Conservation (phyloP, 1,140 invertebrate species). For the Arion vulgaris region DNA sequence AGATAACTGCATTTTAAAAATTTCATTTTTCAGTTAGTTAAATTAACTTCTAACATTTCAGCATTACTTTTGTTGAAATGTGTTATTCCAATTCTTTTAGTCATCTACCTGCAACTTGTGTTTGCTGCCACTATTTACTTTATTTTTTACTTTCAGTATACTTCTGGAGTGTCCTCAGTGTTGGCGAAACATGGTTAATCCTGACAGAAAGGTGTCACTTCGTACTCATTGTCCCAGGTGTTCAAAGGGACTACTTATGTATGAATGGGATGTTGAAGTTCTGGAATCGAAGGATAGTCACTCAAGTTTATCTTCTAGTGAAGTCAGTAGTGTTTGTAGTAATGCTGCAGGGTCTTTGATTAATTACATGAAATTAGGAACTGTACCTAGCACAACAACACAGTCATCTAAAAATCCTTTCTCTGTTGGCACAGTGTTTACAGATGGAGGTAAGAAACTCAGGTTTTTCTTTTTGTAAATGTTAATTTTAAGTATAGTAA, state of each 20-base stretch:
- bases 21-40: too few species aligned
- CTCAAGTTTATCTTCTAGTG: neutral
- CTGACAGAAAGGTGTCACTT: conserved; percentile 43
- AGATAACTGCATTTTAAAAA: too few species aligned
- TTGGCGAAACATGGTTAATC: conserved; percentile 38
- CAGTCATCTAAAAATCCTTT: conserved; percentile 7
- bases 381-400: neutral
- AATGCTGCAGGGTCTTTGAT: conserved; percentile 41
- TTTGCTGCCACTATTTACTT: neutral
- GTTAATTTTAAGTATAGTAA: neutral
- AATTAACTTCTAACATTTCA: too few species aligned
- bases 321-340: conserved; percentile 37
- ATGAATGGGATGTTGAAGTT: conserved; percentile 40
- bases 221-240: conserved; percentile 34
- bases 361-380: conserved; percentile 13
- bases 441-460: neutral
- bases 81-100: too few species aligned
- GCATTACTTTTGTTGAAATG: too few species aligned
- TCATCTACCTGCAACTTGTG: too few species aligned
- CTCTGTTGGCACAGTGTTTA: neutral
- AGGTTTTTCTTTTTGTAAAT: neutral
- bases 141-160: neutral
- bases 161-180: conserved; percentile 37
- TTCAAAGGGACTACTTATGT: conserved; percentile 14
- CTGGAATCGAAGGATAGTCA: neutral